phyloP scores from a whole-genome alignment of 2,113 vertebrate species.

The Caretta caretta region DNA sequence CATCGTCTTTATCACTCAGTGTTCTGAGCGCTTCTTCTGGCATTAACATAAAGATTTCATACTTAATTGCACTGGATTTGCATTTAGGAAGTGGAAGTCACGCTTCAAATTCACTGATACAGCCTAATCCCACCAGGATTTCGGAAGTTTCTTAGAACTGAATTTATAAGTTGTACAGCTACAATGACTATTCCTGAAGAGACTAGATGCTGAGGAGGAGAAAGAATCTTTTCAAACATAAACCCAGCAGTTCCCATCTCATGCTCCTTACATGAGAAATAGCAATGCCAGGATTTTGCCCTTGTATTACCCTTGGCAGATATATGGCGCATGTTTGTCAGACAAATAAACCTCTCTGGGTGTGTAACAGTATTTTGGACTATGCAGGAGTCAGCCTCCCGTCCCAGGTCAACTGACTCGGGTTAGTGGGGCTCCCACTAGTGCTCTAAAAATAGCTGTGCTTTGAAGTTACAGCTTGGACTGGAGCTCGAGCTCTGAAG shows the following conservation, averaged over 20 bases:
- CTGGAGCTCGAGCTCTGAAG: no score
- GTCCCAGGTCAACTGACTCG: neutral
- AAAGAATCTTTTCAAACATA: neutral
- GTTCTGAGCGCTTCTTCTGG: neutral
- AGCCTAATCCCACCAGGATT: neutral
- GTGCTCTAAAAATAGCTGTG: no score
- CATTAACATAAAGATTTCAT: neutral
- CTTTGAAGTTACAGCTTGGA: no score
- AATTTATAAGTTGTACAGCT: neutral
- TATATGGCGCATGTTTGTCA: neutral
- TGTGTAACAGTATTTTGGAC: neutral
- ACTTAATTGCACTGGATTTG: neutral
- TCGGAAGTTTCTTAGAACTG: neutral
- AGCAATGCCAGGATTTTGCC: neutral
- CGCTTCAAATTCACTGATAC: neutral
- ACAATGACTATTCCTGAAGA: neutral
- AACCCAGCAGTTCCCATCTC: neutral
- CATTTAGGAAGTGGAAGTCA: neutral
- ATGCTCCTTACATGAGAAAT: neutral
- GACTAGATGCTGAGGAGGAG: neutral
- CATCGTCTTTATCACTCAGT: neutral
- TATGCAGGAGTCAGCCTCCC: neutral
- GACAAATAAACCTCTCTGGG: constrained; percentile 9
- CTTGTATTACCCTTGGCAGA: neutral
- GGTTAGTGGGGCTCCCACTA: neutral